These are phyloP conservation scores for Hydraecia micacea DNA, from an alignment of 2,888 invertebrate species.

Conservation along the genomic window DNA sequence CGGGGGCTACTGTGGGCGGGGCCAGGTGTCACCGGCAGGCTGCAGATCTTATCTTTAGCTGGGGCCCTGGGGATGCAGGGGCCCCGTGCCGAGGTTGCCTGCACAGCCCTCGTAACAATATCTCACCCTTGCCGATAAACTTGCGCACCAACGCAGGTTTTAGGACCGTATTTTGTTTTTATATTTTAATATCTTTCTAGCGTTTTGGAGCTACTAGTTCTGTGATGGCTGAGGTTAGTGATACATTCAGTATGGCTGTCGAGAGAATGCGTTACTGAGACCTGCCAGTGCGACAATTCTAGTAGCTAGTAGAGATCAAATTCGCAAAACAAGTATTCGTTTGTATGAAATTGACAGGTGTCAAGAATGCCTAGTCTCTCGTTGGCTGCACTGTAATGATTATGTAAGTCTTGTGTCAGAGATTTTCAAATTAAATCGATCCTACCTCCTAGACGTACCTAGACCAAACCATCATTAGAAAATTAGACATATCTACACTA, in stretches of 20 bases:
- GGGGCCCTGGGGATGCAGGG: constrained; percentile 76
- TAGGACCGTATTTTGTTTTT: constrained; percentile 11
- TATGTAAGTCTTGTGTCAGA: background rate
- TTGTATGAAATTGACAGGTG: too few relatives aligned
- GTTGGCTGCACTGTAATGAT: background rate
- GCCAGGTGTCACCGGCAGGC: constrained; percentile 87
- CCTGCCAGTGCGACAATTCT: background rate
- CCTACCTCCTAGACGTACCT: too few relatives aligned
- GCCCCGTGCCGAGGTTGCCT: constrained; percentile 46
- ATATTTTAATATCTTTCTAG: background rate
- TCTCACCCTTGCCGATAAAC: constrained; percentile 54
- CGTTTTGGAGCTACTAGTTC: too few relatives aligned
- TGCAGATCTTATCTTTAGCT: constrained; percentile 85
- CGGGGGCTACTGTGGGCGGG: constrained; percentile 83
- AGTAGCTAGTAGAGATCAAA: background rate
- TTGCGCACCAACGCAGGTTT: constrained; percentile 30
- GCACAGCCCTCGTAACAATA: constrained; percentile 47
- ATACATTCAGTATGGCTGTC: background rate
- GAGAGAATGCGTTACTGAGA: background rate
- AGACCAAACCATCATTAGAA: background rate
- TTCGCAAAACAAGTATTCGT: too few relatives aligned
- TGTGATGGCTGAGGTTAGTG: background rate
- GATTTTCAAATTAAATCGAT: background rate
- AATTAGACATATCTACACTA: background rate
- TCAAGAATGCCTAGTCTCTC: too few relatives aligned